Base-by-base conservation (phyloP, 2,888 invertebrate genomes). In the Myopa tessellatipennis region DNA sequence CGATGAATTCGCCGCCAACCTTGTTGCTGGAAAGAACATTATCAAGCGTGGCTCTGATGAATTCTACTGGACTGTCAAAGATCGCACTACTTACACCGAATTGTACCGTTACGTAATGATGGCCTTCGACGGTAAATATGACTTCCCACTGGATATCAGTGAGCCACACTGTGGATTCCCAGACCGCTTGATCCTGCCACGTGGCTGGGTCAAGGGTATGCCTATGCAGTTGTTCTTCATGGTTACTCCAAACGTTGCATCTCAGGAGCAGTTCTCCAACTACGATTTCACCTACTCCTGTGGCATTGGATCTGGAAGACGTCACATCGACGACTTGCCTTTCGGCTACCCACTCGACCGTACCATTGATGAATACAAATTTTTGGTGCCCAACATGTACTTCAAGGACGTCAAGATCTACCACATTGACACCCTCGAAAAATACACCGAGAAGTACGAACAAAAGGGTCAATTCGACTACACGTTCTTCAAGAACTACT, bases 311-410 rank as follows among this genome's bases (percentile, higher is more conserved):
- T 90, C 90, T 85, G 91, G 90, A 85, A 84, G 90, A 90, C 83
- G 87, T 74, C 81, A 85, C 74, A 87, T 92, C 50, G 94, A 94
- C 85, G 90, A 90, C 80, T 91, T 91, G 86, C 91, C 94, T 61
- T 90, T 92, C 82, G 93, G 93, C 74, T 95, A 92, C 91, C 95
- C 95, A 81, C 91, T 95, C 85, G 94, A 95, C 85, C 92, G 93
- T 82, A 90, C 90, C 12, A 91, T 93, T 83, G 88, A 89, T 90
- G 90, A 91, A 68, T 87, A 88, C 63, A 90, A 90, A 78, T 93
- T 90, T 67, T 12, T 58, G 4, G 74, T 74, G 12, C 67, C 67
- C 55, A 74, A 74, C 68, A 74, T 74, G 74, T 68, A 55, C 74
- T 74, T 74, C 68, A 74, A 68, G 68, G 74, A 74, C 38, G 91